Evolutionary conservation across 1,140 invertebrate genomes (phyloP).

Genomic region (Paraescarpia echinospica): DNA sequence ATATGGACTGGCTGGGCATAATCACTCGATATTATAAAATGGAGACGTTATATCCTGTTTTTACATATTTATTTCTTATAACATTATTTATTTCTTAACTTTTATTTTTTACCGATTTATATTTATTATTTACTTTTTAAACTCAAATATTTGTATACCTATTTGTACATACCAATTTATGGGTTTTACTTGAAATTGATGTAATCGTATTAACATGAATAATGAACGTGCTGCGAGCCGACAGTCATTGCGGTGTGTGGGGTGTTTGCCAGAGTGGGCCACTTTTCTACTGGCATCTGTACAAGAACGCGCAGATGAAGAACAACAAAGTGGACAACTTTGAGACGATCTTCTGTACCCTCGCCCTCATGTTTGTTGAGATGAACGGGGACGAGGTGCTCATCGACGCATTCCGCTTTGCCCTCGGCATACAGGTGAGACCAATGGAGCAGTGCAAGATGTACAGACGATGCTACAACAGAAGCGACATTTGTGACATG

Average conservation of each 20-base stretch:
- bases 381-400: conserved; percentile 87
- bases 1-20: too few species aligned
- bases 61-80: too few species aligned
- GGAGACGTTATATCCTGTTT: too few species aligned
- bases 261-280: conserved; percentile 30
- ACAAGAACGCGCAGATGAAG: conserved; percentile 73
- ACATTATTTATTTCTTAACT: too few species aligned
- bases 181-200: too few species aligned
- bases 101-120: too few species aligned
- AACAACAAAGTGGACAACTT: conserved; percentile 83
- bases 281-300: conserved; percentile 59
- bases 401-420: conserved; percentile 80
- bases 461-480: neutral
- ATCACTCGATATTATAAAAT: too few species aligned
- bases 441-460: neutral
- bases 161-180: too few species aligned
- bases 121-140: too few species aligned
- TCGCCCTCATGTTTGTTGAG: conserved; percentile 80
- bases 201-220: neutral
- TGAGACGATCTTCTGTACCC: conserved; percentile 86
- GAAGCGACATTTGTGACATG: neutral
- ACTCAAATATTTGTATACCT: too few species aligned
- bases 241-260: neutral
- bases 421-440: conserved; percentile 66
- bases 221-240: neutral